Evolutionary conservation across 2,888 invertebrate genomes (phyloP), one percentile per base, ranked within the genome.

Genomic region (Chrysina gloriosa): DNA sequence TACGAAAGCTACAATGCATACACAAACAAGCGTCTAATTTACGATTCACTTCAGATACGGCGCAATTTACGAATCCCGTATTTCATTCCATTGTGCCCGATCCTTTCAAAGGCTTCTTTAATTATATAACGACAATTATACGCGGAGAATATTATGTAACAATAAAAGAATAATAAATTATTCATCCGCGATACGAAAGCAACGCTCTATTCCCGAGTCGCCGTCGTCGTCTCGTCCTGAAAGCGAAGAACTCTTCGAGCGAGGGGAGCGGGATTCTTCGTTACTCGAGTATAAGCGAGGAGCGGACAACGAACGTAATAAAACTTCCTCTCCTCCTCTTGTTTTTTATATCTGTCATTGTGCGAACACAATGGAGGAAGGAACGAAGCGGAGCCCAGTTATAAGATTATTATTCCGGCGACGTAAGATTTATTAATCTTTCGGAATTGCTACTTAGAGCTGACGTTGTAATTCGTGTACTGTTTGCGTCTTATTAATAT

Each of bases 291-390:
- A n/a, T n/a, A n/a, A n/a, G n/a, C n/a, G n/a, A 19, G 31, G 31
- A 52, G 16, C 52, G 52, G 52, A 31, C 31, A 52, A 31, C 52
- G 42, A n/a, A n/a, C n/a, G 42, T 42, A 61, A 61, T 61, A 61
- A 61, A 61, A 61, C 58, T 61, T 61, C 58, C 58, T 61, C 36
- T 21, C 36, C 45, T 21, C 21, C 19, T 45, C 9, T 45, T 45
- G n/a, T 52, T 61, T 58, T 58, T 42, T 58, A 61, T 61, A 61
- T 61, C 58, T 61, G 58, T 61, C 58, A 61, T 61, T 61, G 58
- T 61, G 58, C 58, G 39, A 42, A 42, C 58, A 61, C 58, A 61
- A 61, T 61, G 58, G 58, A 19, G 31, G 27, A 52, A 29, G 16
- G 31, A 21, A 31, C 16, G 23, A 23, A 42, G 36, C 52, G 29